Percentiles rank a stretch among this genome's conserved stretches.
These are phyloP conservation scores for Megathymus violae DNA, from an alignment of 1,140 invertebrate species.

Conservation along the genomic window DNA sequence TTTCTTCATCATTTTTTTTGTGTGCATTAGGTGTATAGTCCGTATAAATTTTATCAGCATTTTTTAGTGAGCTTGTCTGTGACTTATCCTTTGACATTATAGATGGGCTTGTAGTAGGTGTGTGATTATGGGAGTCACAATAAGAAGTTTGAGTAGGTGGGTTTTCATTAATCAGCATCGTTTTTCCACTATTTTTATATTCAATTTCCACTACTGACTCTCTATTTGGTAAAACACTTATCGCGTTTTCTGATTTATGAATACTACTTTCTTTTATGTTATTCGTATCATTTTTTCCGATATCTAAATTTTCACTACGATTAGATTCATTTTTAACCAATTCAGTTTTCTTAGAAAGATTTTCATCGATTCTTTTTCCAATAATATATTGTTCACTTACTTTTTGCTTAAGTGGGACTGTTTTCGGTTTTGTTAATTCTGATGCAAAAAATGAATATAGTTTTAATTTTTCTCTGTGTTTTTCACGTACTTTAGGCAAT, in stretches of 20 bases:
- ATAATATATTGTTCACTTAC: slow-evolving; percentile 62
- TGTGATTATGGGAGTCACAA: too few species aligned
- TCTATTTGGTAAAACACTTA: not conserved
- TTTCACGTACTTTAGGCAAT: slow-evolving; percentile 57
- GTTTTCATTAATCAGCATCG: too few species aligned
- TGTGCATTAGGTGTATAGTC: too few species aligned
- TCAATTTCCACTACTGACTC: not conserved
- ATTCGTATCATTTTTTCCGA: not conserved
- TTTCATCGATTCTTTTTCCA: slow-evolving; percentile 64
- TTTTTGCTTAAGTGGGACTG: slow-evolving; percentile 71
- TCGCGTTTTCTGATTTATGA: not conserved
- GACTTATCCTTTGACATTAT: too few species aligned
- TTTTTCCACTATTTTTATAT: too few species aligned
- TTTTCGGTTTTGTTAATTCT: slow-evolving; percentile 65
- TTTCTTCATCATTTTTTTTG: not conserved
- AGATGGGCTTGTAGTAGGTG: too few species aligned
- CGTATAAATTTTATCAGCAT: too few species aligned
- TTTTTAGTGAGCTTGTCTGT: too few species aligned
- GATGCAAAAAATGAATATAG: slow-evolving; percentile 67
- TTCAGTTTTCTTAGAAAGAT: slow-evolving; percentile 41
- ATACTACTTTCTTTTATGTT: not conserved
- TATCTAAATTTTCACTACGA: not conserved
- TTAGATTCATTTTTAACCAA: slow-evolving; percentile 28
- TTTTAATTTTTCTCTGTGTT: slow-evolving; percentile 64
- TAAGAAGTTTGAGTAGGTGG: too few species aligned